Evolutionary conservation across 2,888 invertebrate species (phyloP).

Genomic region (Sinopyrophorus schimmeli): DNA sequence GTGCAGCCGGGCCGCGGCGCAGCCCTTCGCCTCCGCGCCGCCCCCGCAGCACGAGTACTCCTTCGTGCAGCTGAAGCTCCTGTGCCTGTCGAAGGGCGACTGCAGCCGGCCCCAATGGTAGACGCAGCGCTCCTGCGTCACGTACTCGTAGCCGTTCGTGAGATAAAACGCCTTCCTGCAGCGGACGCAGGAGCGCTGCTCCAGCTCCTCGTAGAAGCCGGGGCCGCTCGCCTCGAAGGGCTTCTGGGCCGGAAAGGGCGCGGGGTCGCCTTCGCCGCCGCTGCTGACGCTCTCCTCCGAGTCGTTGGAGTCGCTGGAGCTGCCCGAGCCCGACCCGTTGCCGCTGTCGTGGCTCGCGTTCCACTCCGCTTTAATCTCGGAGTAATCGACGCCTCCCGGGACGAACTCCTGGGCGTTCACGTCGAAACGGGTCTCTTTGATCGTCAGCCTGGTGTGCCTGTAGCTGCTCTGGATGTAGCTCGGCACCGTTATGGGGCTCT

Average conservation of each 20-base stretch:
- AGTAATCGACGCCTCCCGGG: constrained; percentile 51
- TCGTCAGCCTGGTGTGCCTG: constrained; percentile 16
- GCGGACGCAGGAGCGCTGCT: constrained; percentile 61
- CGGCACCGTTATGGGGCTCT: constrained; percentile 43
- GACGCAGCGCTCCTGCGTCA: constrained; percentile 73
- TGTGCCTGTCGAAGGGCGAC: constrained; percentile 19
- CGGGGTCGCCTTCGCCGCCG: constrained; percentile 8
- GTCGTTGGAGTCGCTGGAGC: constrained; percentile 49
- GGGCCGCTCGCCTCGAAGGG: background rate
- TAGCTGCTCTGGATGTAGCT: constrained; percentile 20
- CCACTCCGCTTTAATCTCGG: constrained; percentile 33
- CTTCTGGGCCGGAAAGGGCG: background rate
- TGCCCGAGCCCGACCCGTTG: constrained; percentile 57
- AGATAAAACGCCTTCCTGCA: constrained; percentile 75
- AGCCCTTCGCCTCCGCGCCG: constrained; percentile 62
- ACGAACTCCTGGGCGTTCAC: constrained; percentile 72
- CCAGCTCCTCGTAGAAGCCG: background rate
- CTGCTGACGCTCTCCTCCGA: constrained; percentile 29
- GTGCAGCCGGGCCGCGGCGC: constrained; percentile 67
- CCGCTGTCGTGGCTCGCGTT: constrained; percentile 32
- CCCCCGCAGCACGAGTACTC: constrained; percentile 68
- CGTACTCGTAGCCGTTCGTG: constrained; percentile 70
- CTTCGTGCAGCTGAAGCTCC: constrained; percentile 15
- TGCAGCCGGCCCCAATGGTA: constrained; percentile 88
- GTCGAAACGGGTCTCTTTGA: constrained; percentile 55